A percentile compares a stretch with the other conserved stretches of the same genome.
phyloP scores from a whole-genome alignment of 2,888 invertebrate species.

The Pachymerium ferrugineum region DNA sequence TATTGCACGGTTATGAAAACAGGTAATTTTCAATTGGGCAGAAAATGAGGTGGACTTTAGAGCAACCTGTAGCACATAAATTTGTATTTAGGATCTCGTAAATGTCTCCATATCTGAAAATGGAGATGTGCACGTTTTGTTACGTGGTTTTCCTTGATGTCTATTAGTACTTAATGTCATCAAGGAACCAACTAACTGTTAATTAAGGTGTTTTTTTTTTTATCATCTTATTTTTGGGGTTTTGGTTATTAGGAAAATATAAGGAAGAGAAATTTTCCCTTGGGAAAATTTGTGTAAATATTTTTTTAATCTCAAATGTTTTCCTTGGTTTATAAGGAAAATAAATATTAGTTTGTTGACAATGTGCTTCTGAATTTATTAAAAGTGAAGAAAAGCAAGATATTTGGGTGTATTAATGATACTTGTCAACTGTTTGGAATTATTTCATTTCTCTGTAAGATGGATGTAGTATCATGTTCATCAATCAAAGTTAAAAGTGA shows the following conservation, averaged over 20 bases:
- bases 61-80: too few relatives aligned
- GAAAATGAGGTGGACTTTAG: background rate
- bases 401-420: background rate
- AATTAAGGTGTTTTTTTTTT: background rate
- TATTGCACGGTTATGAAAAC: background rate
- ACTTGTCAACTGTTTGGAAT: background rate
- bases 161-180: background rate
- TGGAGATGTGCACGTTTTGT: background rate
- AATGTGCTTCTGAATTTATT: too few relatives aligned
- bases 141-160: background rate
- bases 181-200: background rate
- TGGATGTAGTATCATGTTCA: background rate
- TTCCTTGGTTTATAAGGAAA: too few relatives aligned
- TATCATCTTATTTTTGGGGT: background rate
- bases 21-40: constrained; percentile 7
- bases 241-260: background rate
- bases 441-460: background rate
- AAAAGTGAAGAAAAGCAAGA: too few relatives aligned
- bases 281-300: constrained; percentile 1
- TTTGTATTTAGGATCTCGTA: background rate
- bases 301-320: background rate
- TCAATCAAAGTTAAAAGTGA: too few relatives aligned
- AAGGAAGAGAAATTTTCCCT: background rate
- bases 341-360: too few relatives aligned
- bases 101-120: background rate